Base-by-base conservation (phyloP, 2,797 vertebrate genomes). In the Anas bernieri region DNA sequence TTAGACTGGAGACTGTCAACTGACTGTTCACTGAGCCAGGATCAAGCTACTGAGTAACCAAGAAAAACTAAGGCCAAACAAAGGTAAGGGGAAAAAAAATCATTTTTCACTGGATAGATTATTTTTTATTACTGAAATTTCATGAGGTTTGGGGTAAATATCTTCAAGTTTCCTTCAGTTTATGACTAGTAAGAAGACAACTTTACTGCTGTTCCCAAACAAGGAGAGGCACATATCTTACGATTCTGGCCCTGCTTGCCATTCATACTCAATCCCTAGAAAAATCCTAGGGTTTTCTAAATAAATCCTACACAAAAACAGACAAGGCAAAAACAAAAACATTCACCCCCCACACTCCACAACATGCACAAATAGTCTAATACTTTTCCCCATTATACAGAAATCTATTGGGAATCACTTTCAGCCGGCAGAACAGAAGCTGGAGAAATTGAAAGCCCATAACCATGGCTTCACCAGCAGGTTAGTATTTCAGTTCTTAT, bases 191-290 rank as follows among this genome's bases (percentile, higher is more conserved):
- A 35, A 37, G 23, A 54, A 66, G 41, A 62, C 41, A 25, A 54
- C 37, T 54, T 81, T 7, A 59, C 8, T n/a, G 41, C 46, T 66
- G 50, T 52, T 83, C 11, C 26, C 45, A 83, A n/a, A 8, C 43
- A 69, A 68, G 14, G 9, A 69, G 25, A 30, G 64, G 30, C 16
- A 62, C 0, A 0, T 13, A 52, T 13, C 39, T 86, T 54, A 68
- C 1, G 48, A 22, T 23, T 30, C 28, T 69, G 33, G 12, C 80
- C 50, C 25, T 88, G 54, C 37, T 78, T 11, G 4, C 33, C 45
- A 59, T 82, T 84, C 23, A 41, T 31, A 62, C 15, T 55, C 52
- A 37, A 64, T 2, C 4, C 18, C 17, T 20, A 66, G n/a, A 82
- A 78, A 35, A 21, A 80, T 5, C 23, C 18, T 28, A 70, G 17